Conservation (phyloP, 1,140 invertebrate genomes). For the Goniozus legneri region DNA sequence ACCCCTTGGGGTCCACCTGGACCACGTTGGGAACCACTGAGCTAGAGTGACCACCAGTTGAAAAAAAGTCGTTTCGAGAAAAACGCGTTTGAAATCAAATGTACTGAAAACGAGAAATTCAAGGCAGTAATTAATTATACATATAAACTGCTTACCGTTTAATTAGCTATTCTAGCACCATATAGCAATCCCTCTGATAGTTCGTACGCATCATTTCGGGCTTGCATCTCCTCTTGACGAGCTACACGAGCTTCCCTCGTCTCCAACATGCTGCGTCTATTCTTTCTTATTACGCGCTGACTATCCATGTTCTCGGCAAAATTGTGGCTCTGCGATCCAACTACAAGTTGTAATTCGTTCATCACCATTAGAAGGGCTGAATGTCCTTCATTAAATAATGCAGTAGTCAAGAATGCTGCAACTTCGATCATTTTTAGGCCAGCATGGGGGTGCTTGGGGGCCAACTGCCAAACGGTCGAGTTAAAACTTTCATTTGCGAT, state of each 20-base stretch:
- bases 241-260: constrained; percentile 8
- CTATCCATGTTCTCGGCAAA: constrained; percentile 1
- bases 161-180: constrained; percentile 18
- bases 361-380: constrained; percentile 6
- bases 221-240: constrained; percentile 1
- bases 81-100: constrained; percentile 12
- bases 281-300: not conserved
- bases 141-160: constrained; percentile 6
- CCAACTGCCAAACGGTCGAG: not conserved
- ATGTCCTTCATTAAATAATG: constrained; percentile 16
- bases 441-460: constrained; percentile 2
- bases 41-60: constrained; percentile 7
- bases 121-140: constrained; percentile 10
- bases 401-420: constrained; percentile 6
- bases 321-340: not conserved
- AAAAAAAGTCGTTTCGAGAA: constrained; percentile 16
- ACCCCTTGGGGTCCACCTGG: no score
- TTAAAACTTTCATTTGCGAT: constrained; percentile 1
- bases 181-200: constrained; percentile 7
- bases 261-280: constrained; percentile 1
- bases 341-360: not conserved
- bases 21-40: no score
- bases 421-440: constrained; percentile 12
- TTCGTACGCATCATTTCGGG: constrained; percentile 2
- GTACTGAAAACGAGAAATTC: constrained; percentile 11